Evolutionary conservation across 2,113 vertebrate genomes (phyloP), one percentile per base, ranked within the genome.

Genomic region (Myrmecophaga tridactyla): DNA sequence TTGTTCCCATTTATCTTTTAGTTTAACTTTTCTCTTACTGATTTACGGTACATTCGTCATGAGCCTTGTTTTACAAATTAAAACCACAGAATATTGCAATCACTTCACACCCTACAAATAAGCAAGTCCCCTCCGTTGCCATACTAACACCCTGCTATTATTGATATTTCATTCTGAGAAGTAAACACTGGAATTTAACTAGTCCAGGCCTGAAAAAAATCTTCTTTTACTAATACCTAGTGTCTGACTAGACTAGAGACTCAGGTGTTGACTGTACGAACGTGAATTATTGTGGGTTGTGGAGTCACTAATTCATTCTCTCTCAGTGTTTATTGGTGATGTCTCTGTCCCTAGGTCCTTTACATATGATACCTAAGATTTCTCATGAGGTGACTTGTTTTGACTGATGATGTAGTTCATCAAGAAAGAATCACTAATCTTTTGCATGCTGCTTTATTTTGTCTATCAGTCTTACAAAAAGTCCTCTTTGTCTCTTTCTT

Each of bases 121-220:
- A 81, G 70, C 48, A 80, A 86, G 51, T 78, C 36, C 36, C 29
- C 58, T 97, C 81, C 60, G 21, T 94, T 83, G 20, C 81, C 56
- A 67, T 77, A 75, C 56, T 67, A 91, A 73, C 46, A 88, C 92
- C 81, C 60, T 43, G 85, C 39, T 93, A 36, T 81, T 94, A 86
- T 60, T 96, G 89, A 89, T 46, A 91, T 86, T 92, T 70, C 31
- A 63, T n/a, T 17, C 84, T 93, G 78, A 89, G 86, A 94, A 78
- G 39, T 92, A 92, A 97, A 94, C 81, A 94, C 70, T n/a, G 36
- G 69, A 89, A 85, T n/a, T 91, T 97, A 94, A 69, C 92, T 95
- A 95, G 14, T 60, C 15, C 20, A 77, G 25, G 36, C 65, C 48
- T 43, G 43, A 48, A 48, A 86, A 60, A 34, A 94, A 58, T 80